phyloP scores from a whole-genome alignment of 2,113 vertebrate species.

The Pardalotus punctatus region DNA sequence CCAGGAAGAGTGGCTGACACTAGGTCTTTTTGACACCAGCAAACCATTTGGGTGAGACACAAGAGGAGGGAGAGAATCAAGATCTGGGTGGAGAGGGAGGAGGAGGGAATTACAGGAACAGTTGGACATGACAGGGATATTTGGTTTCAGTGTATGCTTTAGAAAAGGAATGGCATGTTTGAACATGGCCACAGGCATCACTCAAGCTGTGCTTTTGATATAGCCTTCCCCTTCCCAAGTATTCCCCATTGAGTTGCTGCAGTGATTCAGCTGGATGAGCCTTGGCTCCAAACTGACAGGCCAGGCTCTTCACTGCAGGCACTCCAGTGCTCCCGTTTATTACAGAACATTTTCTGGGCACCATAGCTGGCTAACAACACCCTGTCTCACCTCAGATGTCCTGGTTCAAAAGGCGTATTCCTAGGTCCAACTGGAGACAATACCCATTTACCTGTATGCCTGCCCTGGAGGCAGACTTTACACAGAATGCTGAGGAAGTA shows the following conservation, averaged over 20 bases:
- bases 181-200: neutral
- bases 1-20: neutral
- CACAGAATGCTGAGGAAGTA: neutral
- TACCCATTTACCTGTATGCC: neutral
- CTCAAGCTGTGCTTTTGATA: neutral
- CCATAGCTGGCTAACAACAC: neutral
- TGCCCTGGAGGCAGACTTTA: neutral
- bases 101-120: neutral
- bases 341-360: neutral
- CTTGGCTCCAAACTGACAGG: neutral
- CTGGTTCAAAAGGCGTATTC: neutral
- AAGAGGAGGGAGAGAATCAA: neutral
- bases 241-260: neutral
- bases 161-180: constrained; percentile 23
- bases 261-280: neutral
- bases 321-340: neutral
- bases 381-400: neutral
- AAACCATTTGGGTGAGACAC: neutral
- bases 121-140: neutral
- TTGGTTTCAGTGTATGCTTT: neutral
- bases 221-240: neutral
- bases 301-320: neutral
- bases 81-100: neutral
- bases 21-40: neutral
- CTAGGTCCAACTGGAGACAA: neutral